Evolutionary conservation across 2,888 invertebrate species (phyloP).

Genomic region (Bombylius discolor): DNA sequence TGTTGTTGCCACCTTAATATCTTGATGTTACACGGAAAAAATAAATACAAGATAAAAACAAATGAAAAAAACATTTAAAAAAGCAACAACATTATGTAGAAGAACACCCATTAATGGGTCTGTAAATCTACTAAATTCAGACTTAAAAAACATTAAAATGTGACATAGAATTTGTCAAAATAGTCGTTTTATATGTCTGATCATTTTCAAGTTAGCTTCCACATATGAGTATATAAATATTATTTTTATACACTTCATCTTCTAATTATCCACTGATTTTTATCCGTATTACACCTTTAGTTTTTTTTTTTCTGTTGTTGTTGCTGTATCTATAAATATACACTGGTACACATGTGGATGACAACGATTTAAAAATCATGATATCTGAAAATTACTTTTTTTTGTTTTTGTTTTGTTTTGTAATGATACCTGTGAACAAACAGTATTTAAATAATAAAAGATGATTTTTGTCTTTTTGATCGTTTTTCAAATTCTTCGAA

Average conservation of each 20-base stretch:
- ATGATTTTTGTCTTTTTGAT: conserved; percentile 4
- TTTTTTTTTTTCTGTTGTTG: too few species aligned
- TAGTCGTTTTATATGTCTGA: neutral
- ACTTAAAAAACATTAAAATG: conserved; percentile 9
- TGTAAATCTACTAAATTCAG: neutral
- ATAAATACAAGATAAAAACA: too few species aligned
- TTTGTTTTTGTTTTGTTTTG: too few species aligned
- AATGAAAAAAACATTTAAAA: too few species aligned
- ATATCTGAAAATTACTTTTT: too few species aligned
- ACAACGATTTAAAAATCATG: too few species aligned
- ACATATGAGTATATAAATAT: neutral
- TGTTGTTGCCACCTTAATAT: neutral
- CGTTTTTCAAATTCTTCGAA: conserved; percentile 13
- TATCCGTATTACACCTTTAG: too few species aligned
- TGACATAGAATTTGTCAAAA: conserved; percentile 14
- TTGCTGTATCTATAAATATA: too few species aligned
- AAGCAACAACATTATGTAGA: neutral
- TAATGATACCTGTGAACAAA: too few species aligned
- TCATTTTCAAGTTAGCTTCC: neutral
- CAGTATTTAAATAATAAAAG: neutral
- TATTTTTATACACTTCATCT: too few species aligned
- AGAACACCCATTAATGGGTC: neutral
- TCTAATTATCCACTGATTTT: too few species aligned
- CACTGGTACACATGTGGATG: too few species aligned
- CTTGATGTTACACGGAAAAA: neutral